Conservation (phyloP, 2,113 vertebrate species). For the Calypte anna region DNA sequence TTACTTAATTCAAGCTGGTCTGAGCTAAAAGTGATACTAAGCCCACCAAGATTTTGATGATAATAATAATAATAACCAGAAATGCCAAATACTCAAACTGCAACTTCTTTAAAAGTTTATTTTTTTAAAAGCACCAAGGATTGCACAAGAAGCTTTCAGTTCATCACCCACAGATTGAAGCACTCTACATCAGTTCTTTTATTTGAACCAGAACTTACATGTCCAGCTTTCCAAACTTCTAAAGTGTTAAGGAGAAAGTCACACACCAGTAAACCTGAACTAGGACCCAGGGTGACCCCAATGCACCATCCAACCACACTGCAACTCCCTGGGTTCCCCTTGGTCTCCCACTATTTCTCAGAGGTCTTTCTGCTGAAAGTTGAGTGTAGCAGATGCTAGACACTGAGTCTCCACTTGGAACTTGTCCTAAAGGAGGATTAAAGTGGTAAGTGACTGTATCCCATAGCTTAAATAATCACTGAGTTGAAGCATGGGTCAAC, state of each 20-base stretch:
- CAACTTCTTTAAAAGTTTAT: background rate
- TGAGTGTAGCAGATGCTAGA: background rate
- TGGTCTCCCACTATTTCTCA: background rate
- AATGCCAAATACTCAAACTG: background rate
- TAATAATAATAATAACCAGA: background rate
- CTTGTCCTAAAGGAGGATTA: background rate
- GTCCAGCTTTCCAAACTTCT: background rate
- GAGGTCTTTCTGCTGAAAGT: background rate
- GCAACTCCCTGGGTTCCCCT: background rate
- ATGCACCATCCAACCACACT: background rate
- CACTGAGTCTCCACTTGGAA: accelerated
- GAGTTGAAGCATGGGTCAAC: background rate
- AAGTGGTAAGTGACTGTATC: background rate
- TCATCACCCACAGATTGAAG: background rate
- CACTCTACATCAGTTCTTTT: background rate
- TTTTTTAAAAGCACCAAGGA: background rate
- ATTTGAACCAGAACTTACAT: accelerated
- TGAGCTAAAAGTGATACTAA: background rate
- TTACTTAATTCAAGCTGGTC: background rate
- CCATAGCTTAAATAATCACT: background rate
- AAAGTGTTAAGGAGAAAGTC: background rate
- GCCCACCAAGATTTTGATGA: background rate
- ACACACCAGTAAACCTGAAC: background rate
- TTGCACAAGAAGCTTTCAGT: background rate
- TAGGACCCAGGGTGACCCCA: background rate